Conservation (phyloP, 1,140 invertebrate species). For the Uloborus diversus region DNA sequence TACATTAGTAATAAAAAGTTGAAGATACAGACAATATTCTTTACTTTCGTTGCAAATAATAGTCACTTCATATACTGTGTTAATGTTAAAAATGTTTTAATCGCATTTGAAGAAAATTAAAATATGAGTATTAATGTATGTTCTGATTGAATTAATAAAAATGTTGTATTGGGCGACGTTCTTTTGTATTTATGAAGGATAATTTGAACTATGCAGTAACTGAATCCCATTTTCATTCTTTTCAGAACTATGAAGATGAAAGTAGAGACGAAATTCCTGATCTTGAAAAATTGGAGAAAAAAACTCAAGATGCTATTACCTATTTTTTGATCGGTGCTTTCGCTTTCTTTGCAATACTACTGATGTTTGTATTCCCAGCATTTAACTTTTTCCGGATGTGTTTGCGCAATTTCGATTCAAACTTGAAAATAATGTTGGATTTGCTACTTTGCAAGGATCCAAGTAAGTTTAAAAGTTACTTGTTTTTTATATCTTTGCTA, state of each 20-base stretch:
- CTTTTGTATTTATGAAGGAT: too few relatives aligned
- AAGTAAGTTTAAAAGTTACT: not conserved
- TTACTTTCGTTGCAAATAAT: too few relatives aligned
- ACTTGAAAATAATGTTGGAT: not conserved
- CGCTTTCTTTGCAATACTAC: not conserved
- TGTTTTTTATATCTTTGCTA: not conserved
- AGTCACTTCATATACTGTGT: too few relatives aligned
- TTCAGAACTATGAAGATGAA: slow-evolving; percentile 19
- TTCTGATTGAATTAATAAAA: not conserved
- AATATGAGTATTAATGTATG: not conserved
- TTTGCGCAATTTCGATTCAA: not conserved
- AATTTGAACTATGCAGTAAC: too few relatives aligned
- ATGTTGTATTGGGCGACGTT: not conserved
- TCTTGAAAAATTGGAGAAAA: slow-evolving; percentile 18
- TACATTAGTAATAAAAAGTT: too few relatives aligned
- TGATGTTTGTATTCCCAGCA: not conserved
- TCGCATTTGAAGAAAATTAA: too few relatives aligned
- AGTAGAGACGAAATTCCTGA: not conserved
- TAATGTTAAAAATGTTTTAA: too few relatives aligned
- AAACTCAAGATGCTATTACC: not conserved
- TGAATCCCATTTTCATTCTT: not conserved
- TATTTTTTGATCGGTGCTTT: not conserved
- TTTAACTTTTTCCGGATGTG: slow-evolving; percentile 3
- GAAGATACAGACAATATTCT: too few relatives aligned
- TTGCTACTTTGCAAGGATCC: slow-evolving; percentile 1